Percentiles rank a stretch among this genome's conserved stretches.
phyloP scores from a whole-genome alignment of 2,888 invertebrate species.

The Dryadula phaetusa region DNA sequence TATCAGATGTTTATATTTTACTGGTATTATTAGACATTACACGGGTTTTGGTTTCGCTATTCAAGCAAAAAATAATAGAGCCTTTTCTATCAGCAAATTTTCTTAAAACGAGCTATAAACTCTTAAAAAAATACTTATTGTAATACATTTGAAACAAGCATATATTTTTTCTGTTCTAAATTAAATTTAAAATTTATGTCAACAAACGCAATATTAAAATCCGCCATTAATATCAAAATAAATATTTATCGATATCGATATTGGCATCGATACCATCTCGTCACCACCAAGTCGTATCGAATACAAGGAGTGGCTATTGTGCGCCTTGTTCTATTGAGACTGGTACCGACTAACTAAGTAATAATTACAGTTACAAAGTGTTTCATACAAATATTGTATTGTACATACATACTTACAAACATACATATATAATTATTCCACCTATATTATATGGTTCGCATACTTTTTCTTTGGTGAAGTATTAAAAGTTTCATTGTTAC shows the following conservation, averaged over 20 bases:
- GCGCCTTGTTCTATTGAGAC: slow-evolving; percentile 40
- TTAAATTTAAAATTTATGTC: too few species aligned
- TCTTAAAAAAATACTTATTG: too few species aligned
- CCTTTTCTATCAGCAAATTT: too few species aligned
- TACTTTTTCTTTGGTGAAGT: slow-evolving; percentile 26
- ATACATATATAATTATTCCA: slow-evolving; percentile 23
- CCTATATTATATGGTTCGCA: slow-evolving; percentile 27
- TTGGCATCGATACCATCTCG: slow-evolving; percentile 13
- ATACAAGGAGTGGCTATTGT: slow-evolving; percentile 48
- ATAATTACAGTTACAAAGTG: slow-evolving; percentile 36
- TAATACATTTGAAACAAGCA: too few species aligned
- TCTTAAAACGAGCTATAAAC: too few species aligned
- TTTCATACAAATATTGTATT: slow-evolving; percentile 24
- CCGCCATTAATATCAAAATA: too few species aligned
- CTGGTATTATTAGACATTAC: too few species aligned
- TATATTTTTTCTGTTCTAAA: too few species aligned
- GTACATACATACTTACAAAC: slow-evolving; percentile 9
- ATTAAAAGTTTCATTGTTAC: slow-evolving; percentile 26
- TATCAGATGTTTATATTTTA: too few species aligned
- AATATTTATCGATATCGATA: neutral
- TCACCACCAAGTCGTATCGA: slow-evolving; percentile 49
- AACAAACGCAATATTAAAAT: too few species aligned
- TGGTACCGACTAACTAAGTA: slow-evolving; percentile 41
- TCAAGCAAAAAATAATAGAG: too few species aligned
- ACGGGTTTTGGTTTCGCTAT: too few species aligned